A percentile compares a stretch with the other conserved stretches of the same genome.
These are phyloP conservation scores for Onychostruthus taczanowskii DNA, from an alignment of 2,113 vertebrate genomes.

Conservation along the genomic window DNA sequence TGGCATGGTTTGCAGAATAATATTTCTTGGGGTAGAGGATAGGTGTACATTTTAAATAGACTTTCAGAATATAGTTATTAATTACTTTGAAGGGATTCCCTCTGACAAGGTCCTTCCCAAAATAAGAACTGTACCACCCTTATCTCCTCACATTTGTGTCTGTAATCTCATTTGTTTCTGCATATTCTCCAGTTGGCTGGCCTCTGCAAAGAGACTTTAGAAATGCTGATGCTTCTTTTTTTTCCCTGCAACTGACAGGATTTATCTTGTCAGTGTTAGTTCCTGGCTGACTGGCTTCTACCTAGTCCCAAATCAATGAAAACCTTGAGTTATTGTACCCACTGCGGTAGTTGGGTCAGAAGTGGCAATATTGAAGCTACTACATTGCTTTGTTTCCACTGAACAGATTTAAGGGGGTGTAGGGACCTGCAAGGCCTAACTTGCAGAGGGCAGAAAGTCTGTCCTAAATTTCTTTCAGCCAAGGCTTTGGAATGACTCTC, in stretches of 20 bases:
- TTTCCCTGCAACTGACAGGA: background rate
- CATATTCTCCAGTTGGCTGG: background rate
- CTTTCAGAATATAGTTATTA: background rate
- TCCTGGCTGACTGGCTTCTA: background rate
- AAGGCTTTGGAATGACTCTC: background rate
- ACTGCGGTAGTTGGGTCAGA: accelerated
- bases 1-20: background rate
- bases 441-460: background rate
- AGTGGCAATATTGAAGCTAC: background rate
- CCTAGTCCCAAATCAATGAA: background rate
- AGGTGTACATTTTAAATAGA: background rate
- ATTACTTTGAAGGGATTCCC: background rate
- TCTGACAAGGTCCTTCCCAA: background rate
- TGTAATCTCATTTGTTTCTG: background rate
- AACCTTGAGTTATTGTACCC: background rate
- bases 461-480: background rate
- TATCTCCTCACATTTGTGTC: background rate
- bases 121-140: background rate
- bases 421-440: background rate
- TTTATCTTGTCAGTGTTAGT: background rate
- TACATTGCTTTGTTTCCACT: background rate
- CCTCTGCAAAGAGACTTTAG: background rate
- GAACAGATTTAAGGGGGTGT: accelerated
- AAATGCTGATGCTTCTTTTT: background rate
- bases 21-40: background rate